phyloP scores from a whole-genome alignment of 2,113 vertebrate species.

The Numida meleagris region DNA sequence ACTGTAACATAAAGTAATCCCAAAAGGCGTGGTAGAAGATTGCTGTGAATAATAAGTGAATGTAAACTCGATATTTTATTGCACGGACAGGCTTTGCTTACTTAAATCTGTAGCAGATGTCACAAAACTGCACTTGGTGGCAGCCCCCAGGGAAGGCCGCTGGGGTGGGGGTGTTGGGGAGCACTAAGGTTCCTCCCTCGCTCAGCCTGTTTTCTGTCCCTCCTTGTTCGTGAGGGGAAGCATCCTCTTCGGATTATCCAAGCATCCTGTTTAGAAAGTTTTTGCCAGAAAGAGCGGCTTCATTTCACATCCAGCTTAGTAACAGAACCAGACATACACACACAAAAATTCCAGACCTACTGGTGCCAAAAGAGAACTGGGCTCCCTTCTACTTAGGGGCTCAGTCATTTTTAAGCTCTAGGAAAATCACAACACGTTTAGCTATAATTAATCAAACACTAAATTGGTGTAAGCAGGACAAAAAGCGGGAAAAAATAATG shows the following conservation, averaged over 20 bases:
- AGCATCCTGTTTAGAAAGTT: slow-evolving; percentile 5
- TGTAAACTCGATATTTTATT: fast-evolving
- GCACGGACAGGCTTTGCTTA: neutral
- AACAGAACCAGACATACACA: neutral
- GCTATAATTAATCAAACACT: neutral
- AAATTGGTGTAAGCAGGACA: neutral
- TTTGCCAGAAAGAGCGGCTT: neutral
- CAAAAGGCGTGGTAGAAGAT: no score
- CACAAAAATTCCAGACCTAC: neutral
- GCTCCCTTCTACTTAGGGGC: neutral
- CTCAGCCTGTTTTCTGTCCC: neutral
- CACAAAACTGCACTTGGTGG: fast-evolving
- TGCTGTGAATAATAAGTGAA: fast-evolving
- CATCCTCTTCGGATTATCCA: slow-evolving; percentile 15
- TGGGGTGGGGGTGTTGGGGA: neutral
- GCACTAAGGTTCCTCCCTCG: neutral
- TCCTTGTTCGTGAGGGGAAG: neutral
- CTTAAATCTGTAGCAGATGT: neutral
- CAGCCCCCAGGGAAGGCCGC: no score
- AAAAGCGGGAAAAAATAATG: neutral
- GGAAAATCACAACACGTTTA: neutral
- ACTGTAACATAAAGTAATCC: no score
- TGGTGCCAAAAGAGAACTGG: neutral
- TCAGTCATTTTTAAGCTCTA: fast-evolving
- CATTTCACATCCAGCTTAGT: neutral